Evolutionary conservation across 2,113 vertebrate genomes (phyloP).

Genomic region (Nycticebus coucang): DNA sequence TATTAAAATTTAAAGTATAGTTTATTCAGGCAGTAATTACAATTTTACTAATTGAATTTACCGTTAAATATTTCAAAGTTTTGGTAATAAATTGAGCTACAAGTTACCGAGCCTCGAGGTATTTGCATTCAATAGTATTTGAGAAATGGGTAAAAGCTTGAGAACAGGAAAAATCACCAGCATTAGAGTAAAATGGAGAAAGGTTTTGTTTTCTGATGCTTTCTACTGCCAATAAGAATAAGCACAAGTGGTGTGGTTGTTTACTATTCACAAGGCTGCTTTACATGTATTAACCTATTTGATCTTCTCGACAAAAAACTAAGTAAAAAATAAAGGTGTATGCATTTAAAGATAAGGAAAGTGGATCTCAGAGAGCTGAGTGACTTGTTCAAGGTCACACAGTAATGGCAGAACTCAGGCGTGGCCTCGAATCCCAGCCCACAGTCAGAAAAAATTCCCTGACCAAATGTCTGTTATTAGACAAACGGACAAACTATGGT

Average conservation of each 20-base stretch:
- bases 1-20: slow-evolving; percentile 78
- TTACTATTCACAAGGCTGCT: not conserved
- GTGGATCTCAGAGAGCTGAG: not conserved
- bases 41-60: slow-evolving; percentile 81
- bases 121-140: slow-evolving; percentile 56
- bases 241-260: not conserved
- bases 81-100: slow-evolving; percentile 74
- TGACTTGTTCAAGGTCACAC: not conserved
- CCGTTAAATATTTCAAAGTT: slow-evolving; percentile 80
- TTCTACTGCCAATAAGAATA: not conserved
- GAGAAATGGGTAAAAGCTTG: slow-evolving; percentile 55
- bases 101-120: slow-evolving; percentile 63
- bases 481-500: not conserved
- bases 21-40: slow-evolving; percentile 78
- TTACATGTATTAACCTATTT: not conserved
- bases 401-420: not conserved
- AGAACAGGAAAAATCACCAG: slow-evolving; percentile 41
- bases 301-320: not conserved
- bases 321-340: not conserved
- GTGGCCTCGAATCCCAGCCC: not conserved
- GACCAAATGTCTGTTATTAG: not conserved
- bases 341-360: not conserved
- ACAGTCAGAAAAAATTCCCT: not conserved
- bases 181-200: not conserved
- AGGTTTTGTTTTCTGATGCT: not conserved